A percentile compares a stretch with the other conserved stretches of the same genome.
These are phyloP conservation scores for Glaucidium brasilianum DNA, from an alignment of 2,113 vertebrate species.

Conservation along the genomic window DNA sequence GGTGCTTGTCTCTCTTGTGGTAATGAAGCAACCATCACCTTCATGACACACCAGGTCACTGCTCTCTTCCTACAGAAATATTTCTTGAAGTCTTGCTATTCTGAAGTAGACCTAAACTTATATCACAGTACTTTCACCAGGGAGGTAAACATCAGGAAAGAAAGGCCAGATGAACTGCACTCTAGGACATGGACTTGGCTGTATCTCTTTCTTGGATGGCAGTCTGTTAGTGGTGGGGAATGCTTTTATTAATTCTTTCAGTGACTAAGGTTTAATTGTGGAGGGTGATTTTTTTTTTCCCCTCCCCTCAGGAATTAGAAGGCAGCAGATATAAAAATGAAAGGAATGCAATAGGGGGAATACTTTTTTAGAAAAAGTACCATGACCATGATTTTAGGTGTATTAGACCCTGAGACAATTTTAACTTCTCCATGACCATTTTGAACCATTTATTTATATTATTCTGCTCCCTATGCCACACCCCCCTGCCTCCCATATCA, in stretches of 20 bases:
- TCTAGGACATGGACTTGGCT: background rate
- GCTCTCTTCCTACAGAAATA: background rate
- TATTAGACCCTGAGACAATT: background rate
- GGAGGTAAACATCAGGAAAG: accelerated
- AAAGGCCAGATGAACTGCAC: background rate
- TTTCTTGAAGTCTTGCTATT: background rate
- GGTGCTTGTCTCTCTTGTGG: background rate
- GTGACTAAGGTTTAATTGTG: background rate
- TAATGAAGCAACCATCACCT: background rate
- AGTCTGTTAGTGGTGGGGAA: background rate
- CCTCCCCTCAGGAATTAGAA: background rate
- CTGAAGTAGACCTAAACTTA: background rate
- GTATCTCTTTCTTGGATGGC: background rate
- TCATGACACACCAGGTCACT: background rate
- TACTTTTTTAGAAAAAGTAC: background rate
- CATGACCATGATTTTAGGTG: background rate
- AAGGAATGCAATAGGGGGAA: background rate
- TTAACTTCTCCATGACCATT: background rate
- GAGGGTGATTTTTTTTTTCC: background rate
- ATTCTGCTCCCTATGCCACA: background rate
- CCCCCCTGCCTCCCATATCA: background rate
- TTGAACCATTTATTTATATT: background rate
- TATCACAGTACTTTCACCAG: background rate
- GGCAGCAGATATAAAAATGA: background rate
- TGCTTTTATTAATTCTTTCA: background rate